phyloP scores from a whole-genome alignment of 2,797 vertebrate genomes.

The Acipenser ruthenus region DNA sequence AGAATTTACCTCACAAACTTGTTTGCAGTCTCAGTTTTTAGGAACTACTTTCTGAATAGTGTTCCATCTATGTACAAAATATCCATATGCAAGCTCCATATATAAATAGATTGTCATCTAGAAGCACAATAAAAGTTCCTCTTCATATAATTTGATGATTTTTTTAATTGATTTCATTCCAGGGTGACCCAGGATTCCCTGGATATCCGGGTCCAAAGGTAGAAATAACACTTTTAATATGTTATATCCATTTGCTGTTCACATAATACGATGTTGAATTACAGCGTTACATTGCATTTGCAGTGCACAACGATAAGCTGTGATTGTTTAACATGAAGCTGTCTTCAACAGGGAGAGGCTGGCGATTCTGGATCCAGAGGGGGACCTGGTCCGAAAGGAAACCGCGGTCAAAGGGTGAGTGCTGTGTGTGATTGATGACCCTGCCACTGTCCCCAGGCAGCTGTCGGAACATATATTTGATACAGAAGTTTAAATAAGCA shows the following conservation, averaged over 20 bases:
- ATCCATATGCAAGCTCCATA: too few relatives aligned
- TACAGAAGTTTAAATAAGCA: too few relatives aligned
- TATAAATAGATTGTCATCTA: too few relatives aligned
- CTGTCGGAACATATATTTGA: background rate
- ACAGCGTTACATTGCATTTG: too few relatives aligned
- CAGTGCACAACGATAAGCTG: too few relatives aligned
- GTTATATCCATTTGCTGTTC: background rate
- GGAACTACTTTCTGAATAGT: too few relatives aligned
- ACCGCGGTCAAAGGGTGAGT: constrained; percentile 80
- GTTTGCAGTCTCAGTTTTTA: too few relatives aligned
- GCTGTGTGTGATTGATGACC: background rate
- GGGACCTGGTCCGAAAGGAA: constrained; percentile 71
- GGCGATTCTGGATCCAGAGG: constrained; percentile 69
- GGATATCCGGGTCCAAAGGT: constrained; percentile 86
- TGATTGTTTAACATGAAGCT: constrained; percentile 5
- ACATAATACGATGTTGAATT: background rate
- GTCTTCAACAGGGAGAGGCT: constrained; percentile 59
- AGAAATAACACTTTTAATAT: constrained; percentile 13
- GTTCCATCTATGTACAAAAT: too few relatives aligned
- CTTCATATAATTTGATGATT: too few relatives aligned
- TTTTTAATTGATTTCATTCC: constrained; percentile 7
- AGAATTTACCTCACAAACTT: too few relatives aligned
- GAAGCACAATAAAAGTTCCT: too few relatives aligned
- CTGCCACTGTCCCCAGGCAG: background rate
- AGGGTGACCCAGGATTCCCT: constrained; percentile 88